Base-by-base conservation (phyloP, 1,140 invertebrate species). In the Agraylea sexmaculata region DNA sequence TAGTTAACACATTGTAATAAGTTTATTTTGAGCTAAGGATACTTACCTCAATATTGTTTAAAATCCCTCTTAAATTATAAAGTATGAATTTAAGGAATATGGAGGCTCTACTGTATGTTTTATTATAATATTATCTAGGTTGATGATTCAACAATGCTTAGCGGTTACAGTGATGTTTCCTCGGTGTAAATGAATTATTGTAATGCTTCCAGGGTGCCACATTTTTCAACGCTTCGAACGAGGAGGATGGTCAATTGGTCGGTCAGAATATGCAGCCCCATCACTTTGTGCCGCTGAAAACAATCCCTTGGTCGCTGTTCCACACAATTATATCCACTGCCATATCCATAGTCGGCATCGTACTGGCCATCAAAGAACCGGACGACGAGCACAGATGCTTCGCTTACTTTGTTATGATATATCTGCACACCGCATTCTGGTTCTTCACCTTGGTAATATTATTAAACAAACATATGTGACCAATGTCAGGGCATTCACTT, bases 401-500 rank as follows among this genome's bases (percentile, higher is more conserved):
- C 44, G 73, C 76, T 22, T 79, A 78, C 50, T 79, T 78, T 53
- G 68, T 75, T 47, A 69, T 76, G 51, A 61, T 78, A 11, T 78
- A 78, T 52, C 57, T 75, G 27, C 72, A 78, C 35, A 71, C 71
- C 34, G 60, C 56, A 17, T 74, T 74, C 45, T 79, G 75, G 75
- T 51, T 76, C 20, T 49, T 75, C 37, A 70, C 76, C 29, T 66
- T 74, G 61, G 55, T 73, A 57, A 57, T 58, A 60, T 49, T 30
- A 19, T n/a, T 10, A 11, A n/a, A 7, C 6, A 25, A n/a, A 25
- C 6, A 25, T 25, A 25, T 25, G 23, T 7, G 6, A 7, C 23
- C 23, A 25, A 7, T 25, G 23, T 25, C 6, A 6, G 23, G 6
- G 23, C n/a, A n/a, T n/a, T n/a, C n/a, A n/a, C n/a, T n/a, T n/a